A percentile compares a stretch with the other conserved stretches of the same genome.
Conservation (phyloP, 2,888 invertebrate species). For the Cephus pulcher region DNA sequence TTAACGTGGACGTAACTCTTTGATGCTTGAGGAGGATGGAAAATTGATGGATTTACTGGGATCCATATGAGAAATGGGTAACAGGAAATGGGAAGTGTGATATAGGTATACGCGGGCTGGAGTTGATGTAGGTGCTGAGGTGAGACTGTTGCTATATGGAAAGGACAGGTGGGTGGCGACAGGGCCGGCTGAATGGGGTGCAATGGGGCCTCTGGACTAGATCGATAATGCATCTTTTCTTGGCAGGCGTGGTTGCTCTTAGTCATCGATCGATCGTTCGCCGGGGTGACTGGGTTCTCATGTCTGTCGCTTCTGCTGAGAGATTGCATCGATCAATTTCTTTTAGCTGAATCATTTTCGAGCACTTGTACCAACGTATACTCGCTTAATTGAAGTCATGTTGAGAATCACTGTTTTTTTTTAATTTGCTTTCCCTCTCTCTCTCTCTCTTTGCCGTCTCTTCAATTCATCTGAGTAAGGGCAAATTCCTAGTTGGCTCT, state of each 20-base stretch:
- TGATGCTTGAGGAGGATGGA: neutral
- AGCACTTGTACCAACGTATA: neutral
- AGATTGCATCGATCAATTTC: neutral
- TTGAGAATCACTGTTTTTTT: neutral
- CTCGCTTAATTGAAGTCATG: neutral
- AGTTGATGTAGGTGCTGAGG: conserved; percentile 32
- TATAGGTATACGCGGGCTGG: neutral
- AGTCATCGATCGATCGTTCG: conserved; percentile 32
- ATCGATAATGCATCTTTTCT: conserved; percentile 60
- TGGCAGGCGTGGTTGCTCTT: conserved; percentile 51
- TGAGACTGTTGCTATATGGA: conserved; percentile 52
- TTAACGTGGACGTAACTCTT: too few relatives aligned
- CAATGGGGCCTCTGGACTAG: conserved; percentile 53
- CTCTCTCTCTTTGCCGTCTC: neutral
- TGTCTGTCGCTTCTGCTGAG: neutral
- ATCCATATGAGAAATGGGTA: neutral
- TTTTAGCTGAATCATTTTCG: neutral
- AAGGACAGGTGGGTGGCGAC: conserved; percentile 56
- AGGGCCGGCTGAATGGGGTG: conserved; percentile 42
- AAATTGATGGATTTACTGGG: neutral
- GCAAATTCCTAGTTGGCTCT: neutral
- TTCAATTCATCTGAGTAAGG: neutral
- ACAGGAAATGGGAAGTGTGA: too few relatives aligned
- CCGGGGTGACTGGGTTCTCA: neutral
- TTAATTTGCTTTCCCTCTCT: neutral